Conservation (phyloP, 2,888 invertebrate species). For the Drosophila eohydei region DNA sequence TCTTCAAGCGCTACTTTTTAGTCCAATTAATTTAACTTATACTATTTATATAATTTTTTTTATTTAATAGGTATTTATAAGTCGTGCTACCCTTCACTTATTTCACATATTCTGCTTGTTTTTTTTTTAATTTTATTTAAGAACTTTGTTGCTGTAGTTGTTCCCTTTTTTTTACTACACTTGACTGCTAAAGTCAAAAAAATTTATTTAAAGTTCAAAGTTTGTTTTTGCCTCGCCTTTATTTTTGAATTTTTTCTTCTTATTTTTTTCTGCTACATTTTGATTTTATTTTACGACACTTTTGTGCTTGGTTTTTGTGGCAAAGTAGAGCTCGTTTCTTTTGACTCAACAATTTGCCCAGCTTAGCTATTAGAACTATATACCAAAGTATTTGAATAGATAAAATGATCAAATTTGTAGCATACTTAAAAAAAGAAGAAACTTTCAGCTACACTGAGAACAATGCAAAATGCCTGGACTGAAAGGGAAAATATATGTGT, state of each 20-base stretch:
- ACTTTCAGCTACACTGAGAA: slow-evolving; percentile 12
- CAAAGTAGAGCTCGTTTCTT: slow-evolving; percentile 32
- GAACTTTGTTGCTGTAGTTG: slow-evolving; percentile 54
- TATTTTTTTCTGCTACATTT: slow-evolving; percentile 30
- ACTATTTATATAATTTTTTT: not conserved
- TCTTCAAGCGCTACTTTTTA: too few relatives aligned
- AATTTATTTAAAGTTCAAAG: slow-evolving; percentile 72
- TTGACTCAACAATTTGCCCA: slow-evolving; percentile 37
- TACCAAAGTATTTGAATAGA: slow-evolving; percentile 23
- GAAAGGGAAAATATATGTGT: not conserved
- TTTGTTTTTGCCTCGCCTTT: slow-evolving; percentile 20
- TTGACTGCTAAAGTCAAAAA: slow-evolving; percentile 62
- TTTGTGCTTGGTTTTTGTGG: slow-evolving; percentile 46
- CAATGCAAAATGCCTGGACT: not conserved
- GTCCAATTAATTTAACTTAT: too few relatives aligned
- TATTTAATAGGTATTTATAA: not conserved
- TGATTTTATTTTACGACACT: slow-evolving; percentile 73
- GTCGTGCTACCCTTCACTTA: too few relatives aligned
- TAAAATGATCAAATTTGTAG: slow-evolving; percentile 46
- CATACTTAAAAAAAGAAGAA: not conserved
- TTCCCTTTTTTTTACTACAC: slow-evolving; percentile 13
- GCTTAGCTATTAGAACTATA: slow-evolving; percentile 40
- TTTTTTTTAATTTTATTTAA: slow-evolving; percentile 53
- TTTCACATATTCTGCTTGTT: not conserved
- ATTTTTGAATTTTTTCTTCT: slow-evolving; percentile 1